Evolutionary conservation across 1,140 invertebrate species (phyloP).

Genomic region (Nebria ingens): DNA sequence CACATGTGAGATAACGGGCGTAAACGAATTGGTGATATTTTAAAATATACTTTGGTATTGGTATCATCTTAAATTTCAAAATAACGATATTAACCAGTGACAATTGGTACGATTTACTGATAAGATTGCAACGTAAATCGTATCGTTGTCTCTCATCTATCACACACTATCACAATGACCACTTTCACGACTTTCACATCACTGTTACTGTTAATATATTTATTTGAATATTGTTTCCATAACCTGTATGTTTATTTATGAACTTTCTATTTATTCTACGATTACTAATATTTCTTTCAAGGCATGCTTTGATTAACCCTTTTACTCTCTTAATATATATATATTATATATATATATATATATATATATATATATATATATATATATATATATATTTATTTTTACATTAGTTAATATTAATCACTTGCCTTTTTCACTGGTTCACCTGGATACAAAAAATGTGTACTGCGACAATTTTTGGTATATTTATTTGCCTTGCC

Average conservation of each 20-base stretch:
- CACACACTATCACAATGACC: neutral
- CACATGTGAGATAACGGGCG: constrained; percentile 1
- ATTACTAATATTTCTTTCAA: constrained; percentile 16
- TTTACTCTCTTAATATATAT: constrained; percentile 5
- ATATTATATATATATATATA: constrained; percentile 7
- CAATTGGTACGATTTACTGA: neutral
- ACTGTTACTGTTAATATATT: no score
- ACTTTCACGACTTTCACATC: no score
- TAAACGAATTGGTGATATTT: constrained; percentile 32
- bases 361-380: no score
- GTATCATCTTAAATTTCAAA: neutral
- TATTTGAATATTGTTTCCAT: no score
- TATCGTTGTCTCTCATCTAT: neutral
- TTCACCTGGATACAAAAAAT: no score
- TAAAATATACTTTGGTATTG: constrained; percentile 25
- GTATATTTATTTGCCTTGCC: no score
- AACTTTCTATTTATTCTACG: neutral
- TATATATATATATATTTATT: no score
- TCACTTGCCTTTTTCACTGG: no score
- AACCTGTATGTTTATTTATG: neutral
- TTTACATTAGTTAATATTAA: no score
- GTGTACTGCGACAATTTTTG: no score
- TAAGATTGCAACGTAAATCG: neutral
- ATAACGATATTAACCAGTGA: neutral
- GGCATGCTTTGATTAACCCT: constrained; percentile 19